phyloP scores from a whole-genome alignment of 2,888 invertebrate genomes.

The Isoperla grammatica region DNA sequence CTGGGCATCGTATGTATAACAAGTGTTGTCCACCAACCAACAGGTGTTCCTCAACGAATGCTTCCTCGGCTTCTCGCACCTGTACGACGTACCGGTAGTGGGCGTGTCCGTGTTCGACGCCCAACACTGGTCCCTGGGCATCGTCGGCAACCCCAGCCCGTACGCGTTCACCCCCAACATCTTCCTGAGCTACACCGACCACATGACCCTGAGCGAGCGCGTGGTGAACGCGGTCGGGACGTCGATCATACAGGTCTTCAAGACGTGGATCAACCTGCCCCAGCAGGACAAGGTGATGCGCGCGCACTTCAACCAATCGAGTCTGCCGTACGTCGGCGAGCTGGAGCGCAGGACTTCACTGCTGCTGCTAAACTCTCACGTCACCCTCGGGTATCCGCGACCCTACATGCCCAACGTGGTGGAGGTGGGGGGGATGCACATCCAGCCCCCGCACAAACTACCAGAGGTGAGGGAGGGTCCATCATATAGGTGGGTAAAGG shows the following conservation, averaged over 20 bases:
- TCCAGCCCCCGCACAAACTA: slow-evolving; percentile 32
- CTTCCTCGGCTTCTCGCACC: slow-evolving; percentile 32
- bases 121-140: slow-evolving; percentile 25
- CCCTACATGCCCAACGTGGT: slow-evolving; percentile 36
- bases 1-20: too few species aligned
- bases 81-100: slow-evolving; percentile 29
- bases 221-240: slow-evolving; percentile 31
- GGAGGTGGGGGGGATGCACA: slow-evolving; percentile 38
- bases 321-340: slow-evolving; percentile 27
- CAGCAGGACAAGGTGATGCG: too few species aligned
- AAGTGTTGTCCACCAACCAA: too few species aligned
- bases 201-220: slow-evolving; percentile 35
- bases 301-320: too few species aligned
- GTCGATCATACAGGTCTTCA: slow-evolving; percentile 9
- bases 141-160: slow-evolving; percentile 30
- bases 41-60: slow-evolving; percentile 37
- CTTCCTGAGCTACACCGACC: slow-evolving; percentile 31
- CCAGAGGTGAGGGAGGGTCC: slow-evolving; percentile 23
- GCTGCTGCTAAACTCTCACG: slow-evolving; percentile 36
- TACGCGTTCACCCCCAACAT: slow-evolving; percentile 33
- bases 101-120: slow-evolving; percentile 26
- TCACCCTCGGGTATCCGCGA: slow-evolving; percentile 31
- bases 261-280: slow-evolving; percentile 7
- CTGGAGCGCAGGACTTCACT: slow-evolving; percentile 32
- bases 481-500: too few species aligned